Evolutionary conservation across 2,888 invertebrate genomes (phyloP).

Genomic region (Rhopalosiphum nymphaeae): DNA sequence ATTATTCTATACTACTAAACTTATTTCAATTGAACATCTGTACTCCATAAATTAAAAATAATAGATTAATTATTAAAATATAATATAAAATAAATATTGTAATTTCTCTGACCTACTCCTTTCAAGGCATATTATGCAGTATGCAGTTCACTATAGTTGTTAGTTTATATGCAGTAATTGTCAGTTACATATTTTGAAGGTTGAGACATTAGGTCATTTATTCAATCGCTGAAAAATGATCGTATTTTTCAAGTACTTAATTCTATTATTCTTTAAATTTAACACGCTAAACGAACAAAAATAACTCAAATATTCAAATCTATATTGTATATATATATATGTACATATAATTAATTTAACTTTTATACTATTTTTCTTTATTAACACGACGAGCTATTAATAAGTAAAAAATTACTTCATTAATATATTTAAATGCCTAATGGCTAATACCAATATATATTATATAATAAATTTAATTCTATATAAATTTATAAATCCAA

Average conservation of each 20-base stretch:
- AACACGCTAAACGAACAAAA: background rate
- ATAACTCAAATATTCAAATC: background rate
- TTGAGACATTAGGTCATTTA: background rate
- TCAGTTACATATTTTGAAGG: constrained; percentile 15
- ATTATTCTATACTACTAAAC: background rate
- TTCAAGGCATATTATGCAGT: background rate
- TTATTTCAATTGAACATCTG: background rate
- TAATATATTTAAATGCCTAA: background rate
- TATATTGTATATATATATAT: background rate
- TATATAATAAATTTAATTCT: background rate
- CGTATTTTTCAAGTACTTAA: background rate
- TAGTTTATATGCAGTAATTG: background rate
- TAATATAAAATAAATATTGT: background rate
- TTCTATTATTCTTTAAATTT: background rate
- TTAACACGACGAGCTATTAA: background rate
- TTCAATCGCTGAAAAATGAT: background rate
- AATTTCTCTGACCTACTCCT: constrained; percentile 27
- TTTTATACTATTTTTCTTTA: background rate
- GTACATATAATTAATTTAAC: background rate
- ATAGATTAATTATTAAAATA: background rate
- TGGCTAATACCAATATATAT: too few relatives aligned
- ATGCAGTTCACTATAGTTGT: background rate
- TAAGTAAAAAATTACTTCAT: background rate
- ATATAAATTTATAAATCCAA: background rate
- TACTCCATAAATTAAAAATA: background rate